Evolutionary conservation across 2,888 invertebrate genomes (phyloP).

Genomic region (Caenorhabditis japonica): DNA sequence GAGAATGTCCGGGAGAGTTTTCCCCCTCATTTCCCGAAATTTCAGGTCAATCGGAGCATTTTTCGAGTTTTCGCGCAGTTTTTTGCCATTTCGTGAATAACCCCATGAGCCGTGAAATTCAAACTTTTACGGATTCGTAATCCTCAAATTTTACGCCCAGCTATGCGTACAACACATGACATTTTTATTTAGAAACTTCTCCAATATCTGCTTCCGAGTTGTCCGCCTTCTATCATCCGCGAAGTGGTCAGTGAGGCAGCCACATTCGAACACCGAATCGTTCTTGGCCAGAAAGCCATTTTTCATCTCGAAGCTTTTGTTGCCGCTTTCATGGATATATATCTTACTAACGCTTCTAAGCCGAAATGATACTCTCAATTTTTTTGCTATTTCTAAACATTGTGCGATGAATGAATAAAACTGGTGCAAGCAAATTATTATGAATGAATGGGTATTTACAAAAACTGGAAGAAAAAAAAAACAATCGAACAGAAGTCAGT

Average conservation of each 20-base stretch:
- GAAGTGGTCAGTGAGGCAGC: conserved; percentile 90
- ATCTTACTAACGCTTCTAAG: conserved; percentile 77
- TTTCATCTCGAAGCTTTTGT: conserved; percentile 98
- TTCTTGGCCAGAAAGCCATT: conserved; percentile 87
- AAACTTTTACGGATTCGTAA: not conserved
- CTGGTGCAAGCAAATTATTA: conserved; percentile 5
- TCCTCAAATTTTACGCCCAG: not conserved
- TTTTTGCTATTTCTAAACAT: not conserved
- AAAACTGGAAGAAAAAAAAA: not conserved
- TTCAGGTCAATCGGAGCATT: too few relatives aligned
- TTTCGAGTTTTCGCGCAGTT: too few relatives aligned
- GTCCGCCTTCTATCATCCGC: conserved; percentile 85
- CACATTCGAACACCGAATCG: conserved; percentile 91
- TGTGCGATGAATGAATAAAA: conserved; percentile 22
- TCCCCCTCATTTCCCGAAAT: too few relatives aligned
- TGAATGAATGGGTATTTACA: conserved; percentile 10
- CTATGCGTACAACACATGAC: too few relatives aligned
- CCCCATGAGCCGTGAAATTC: too few relatives aligned
- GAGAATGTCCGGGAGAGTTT: too few relatives aligned
- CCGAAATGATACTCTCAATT: conserved; percentile 11
- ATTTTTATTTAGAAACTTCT: conserved; percentile 54
- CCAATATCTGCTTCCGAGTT: conserved; percentile 86
- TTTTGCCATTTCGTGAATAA: too few relatives aligned
- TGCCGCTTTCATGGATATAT: conserved; percentile 94
- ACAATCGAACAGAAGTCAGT: not conserved